These are phyloP conservation scores for Tychaedon coryphoeus DNA, from an alignment of 2,113 vertebrate species.

Conservation along the genomic window DNA sequence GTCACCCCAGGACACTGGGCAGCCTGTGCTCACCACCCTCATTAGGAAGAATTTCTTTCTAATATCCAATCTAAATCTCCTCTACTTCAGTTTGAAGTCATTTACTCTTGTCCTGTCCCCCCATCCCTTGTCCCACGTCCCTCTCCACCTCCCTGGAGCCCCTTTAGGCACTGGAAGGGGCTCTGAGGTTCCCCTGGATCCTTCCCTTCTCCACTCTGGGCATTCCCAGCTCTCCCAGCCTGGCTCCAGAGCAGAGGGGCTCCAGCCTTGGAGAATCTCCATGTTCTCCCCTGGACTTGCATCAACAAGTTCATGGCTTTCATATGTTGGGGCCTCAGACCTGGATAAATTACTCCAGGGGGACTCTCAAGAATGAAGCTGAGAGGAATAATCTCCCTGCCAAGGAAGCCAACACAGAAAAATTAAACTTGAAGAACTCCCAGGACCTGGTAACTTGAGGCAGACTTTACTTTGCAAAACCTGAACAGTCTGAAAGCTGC, in stretches of 20 bases:
- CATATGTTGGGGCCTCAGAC: background rate
- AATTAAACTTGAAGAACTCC: background rate
- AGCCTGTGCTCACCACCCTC: accelerated
- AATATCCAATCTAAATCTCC: background rate
- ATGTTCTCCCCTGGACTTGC: too few species aligned
- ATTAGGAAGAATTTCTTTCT: background rate
- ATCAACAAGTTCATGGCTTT: background rate
- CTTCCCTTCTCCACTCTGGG: accelerated
- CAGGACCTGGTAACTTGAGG: background rate
- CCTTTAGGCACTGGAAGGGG: background rate
- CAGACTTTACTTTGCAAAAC: background rate
- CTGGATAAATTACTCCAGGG: background rate
- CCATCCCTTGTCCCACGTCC: accelerated
- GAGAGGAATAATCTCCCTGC: background rate
- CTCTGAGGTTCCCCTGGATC: background rate
- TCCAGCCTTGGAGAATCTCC: background rate
- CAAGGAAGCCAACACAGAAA: background rate
- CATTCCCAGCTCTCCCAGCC: background rate
- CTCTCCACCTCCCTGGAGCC: background rate
- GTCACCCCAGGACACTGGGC: background rate
- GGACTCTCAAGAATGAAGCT: background rate
- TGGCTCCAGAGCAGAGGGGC: background rate
- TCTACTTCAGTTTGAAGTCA: background rate
- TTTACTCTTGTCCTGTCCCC: background rate
- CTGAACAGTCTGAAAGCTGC: background rate